These are phyloP conservation scores for Epiblema foenella DNA, from an alignment of 2,888 invertebrate genomes.

Conservation along the genomic window DNA sequence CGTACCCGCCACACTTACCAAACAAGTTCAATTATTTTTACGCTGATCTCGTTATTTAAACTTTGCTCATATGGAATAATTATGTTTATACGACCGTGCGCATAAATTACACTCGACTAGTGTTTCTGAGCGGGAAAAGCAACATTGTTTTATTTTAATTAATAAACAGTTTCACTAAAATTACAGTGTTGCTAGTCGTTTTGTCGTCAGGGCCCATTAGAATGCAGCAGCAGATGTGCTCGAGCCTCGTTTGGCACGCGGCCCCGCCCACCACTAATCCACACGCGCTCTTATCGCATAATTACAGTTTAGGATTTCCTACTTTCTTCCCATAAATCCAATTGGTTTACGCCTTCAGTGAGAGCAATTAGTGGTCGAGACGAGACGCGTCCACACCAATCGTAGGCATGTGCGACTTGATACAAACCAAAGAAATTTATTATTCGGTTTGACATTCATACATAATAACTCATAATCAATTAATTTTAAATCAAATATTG, in stretches of 20 bases:
- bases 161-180: conserved; percentile 22
- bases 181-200: neutral
- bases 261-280: conserved; percentile 19
- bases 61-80: conserved; percentile 15
- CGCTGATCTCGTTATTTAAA: conserved; percentile 29
- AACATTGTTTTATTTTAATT: conserved; percentile 5
- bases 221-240: neutral
- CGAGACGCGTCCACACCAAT: conserved; percentile 4
- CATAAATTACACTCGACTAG: conserved; percentile 24
- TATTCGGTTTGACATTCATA: too few relatives aligned
- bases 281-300: conserved; percentile 23
- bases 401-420: neutral
- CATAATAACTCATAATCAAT: too few relatives aligned
- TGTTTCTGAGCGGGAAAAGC: conserved; percentile 1
- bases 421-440: too few relatives aligned
- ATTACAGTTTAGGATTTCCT: conserved; percentile 23
- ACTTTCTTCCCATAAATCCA: conserved; percentile 27
- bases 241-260: conserved; percentile 3
- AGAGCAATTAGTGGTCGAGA: neutral
- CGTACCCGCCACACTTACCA: conserved; percentile 20
- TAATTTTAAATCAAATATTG: too few relatives aligned
- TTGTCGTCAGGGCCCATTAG: conserved; percentile 1
- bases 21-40: conserved; percentile 30
- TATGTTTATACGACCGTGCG: conserved; percentile 11
- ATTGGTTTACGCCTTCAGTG: neutral